Evolutionary conservation across 2,888 invertebrate genomes (phyloP).

Genomic region (Dolomedes plantarius): DNA sequence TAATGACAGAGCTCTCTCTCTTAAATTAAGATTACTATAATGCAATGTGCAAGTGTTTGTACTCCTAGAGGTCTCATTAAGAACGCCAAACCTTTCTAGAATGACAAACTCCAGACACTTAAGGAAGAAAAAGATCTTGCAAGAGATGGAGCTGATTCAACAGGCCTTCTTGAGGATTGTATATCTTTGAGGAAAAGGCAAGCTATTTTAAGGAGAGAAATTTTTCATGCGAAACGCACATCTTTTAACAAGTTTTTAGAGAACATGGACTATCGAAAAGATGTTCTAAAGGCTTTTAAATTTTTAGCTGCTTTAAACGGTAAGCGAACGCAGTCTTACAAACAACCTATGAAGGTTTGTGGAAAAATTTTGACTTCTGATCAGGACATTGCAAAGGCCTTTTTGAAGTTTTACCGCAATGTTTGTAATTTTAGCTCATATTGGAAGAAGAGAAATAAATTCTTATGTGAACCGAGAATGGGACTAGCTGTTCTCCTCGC

Average conservation of each 20-base stretch:
- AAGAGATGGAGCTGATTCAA: neutral
- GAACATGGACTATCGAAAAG: neutral
- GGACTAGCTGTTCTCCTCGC: too few species aligned
- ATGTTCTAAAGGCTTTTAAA: neutral
- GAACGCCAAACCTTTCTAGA: neutral
- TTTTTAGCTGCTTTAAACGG: too few species aligned
- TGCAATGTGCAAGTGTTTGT: neutral
- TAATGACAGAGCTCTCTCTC: neutral
- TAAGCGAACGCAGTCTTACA: too few species aligned
- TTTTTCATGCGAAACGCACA: neutral
- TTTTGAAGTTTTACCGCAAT: neutral
- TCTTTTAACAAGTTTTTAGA: neutral
- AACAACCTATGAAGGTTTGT: neutral
- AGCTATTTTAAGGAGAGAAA: too few species aligned
- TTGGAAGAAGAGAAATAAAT: too few species aligned
- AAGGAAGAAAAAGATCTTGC: neutral
- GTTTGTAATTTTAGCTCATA: too few species aligned
- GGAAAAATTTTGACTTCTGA: neutral
- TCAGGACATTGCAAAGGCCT: neutral
- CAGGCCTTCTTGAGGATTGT: neutral
- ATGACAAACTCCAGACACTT: neutral
- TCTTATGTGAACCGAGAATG: too few species aligned
- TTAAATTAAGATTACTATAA: neutral
- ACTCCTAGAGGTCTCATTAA: constrained; percentile 12
- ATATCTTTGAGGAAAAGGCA: neutral